Evolutionary conservation across 1,140 invertebrate species (phyloP).

Genomic region (Agrilus planipennis): DNA sequence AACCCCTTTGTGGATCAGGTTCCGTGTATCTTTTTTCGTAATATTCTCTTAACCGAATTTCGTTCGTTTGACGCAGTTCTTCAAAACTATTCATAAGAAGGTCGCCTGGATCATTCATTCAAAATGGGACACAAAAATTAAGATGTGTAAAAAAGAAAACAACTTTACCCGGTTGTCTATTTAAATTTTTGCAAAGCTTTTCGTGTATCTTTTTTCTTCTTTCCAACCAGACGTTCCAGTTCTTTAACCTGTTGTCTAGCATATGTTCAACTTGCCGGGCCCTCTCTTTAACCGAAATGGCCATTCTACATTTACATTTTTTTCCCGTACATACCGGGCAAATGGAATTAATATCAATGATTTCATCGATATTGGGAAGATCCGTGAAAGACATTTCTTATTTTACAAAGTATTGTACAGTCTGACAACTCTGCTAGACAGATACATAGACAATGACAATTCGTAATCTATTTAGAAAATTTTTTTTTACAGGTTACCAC

Average conservation of each 20-base stretch:
- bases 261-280: background rate
- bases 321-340: background rate
- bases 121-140: too few relatives aligned
- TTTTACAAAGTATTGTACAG: too few relatives aligned
- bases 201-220: conserved; percentile 1
- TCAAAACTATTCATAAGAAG: conserved; percentile 20
- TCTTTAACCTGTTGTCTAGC: background rate
- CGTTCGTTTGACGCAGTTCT: conserved; percentile 12
- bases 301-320: background rate
- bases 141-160: too few relatives aligned
- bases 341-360: background rate
- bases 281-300: background rate
- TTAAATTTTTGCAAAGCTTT: background rate
- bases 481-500: too few relatives aligned
- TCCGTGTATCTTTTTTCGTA: conserved; percentile 14
- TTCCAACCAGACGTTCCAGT: conserved; percentile 1
- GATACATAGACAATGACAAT: too few relatives aligned
- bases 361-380: background rate
- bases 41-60: conserved; percentile 15
- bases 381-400: conserved; percentile 4
- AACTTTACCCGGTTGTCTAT: too few relatives aligned
- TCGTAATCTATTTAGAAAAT: too few relatives aligned
- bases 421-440: too few relatives aligned
- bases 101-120: conserved; percentile 11
- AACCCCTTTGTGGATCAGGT: conserved; percentile 22